phyloP scores from a whole-genome alignment of 2,888 invertebrate species.

The Thyatira batis region DNA sequence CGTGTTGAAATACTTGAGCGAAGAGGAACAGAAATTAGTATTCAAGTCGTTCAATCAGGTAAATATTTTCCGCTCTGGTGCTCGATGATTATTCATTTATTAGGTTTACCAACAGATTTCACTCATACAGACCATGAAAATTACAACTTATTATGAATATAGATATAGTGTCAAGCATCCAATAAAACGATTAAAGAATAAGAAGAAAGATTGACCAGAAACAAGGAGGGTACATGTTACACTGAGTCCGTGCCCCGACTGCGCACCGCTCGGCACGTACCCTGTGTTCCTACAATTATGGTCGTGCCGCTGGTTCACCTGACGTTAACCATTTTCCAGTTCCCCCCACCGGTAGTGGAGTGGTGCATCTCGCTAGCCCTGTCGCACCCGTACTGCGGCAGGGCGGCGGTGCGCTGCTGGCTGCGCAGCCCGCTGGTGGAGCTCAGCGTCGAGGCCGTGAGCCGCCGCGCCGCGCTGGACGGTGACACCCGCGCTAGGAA shows the following conservation, averaged over 20 bases:
- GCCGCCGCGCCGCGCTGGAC: conserved; percentile 7
- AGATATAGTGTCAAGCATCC: too few species aligned
- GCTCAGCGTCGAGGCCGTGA: conserved; percentile 5
- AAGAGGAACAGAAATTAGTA: conserved; percentile 78
- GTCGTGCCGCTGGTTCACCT: too few species aligned
- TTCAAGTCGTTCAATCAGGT: conserved; percentile 83
- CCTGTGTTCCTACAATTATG: background rate
- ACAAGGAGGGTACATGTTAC: too few species aligned
- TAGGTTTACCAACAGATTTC: too few species aligned
- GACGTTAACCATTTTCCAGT: too few species aligned
- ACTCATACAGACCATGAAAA: too few species aligned
- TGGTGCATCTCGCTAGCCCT: conserved; percentile 69
- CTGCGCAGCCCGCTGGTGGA: conserved; percentile 43
- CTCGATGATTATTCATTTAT: too few species aligned
- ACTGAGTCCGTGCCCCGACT: too few species aligned
- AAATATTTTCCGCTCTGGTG: too few species aligned
- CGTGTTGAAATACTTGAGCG: conserved; percentile 78
- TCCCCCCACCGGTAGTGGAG: conserved; percentile 48
- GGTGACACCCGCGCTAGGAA: conserved; percentile 8
- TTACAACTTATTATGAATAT: background rate
- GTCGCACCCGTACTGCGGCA: conserved; percentile 65
- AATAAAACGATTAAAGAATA: too few species aligned
- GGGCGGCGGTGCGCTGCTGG: conserved; percentile 69
- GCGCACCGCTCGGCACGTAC: too few species aligned
- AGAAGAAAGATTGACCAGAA: too few species aligned